These are phyloP conservation scores for Epinephelus lanceolatus DNA, from an alignment of 2,113 vertebrate species.

Conservation along the genomic window DNA sequence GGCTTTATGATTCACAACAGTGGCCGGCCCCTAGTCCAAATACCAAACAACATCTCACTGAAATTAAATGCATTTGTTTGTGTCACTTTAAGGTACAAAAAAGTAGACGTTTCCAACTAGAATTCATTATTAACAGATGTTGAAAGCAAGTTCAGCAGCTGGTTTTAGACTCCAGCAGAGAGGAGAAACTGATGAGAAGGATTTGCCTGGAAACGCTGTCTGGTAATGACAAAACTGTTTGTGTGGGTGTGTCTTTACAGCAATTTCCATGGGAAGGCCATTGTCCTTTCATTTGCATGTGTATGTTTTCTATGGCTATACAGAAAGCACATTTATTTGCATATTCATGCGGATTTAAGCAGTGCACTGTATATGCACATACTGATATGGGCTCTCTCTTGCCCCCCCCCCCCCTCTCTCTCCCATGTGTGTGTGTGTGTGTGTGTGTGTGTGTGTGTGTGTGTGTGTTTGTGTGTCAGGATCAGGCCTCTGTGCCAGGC, in stretches of 20 bases:
- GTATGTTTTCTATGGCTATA: not conserved
- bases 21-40: conserved; percentile 50
- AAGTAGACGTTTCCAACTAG: conserved; percentile 16
- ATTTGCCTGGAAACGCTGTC: conserved; percentile 19
- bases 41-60: conserved; percentile 47
- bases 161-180: conserved; percentile 24
- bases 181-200: conserved; percentile 8
- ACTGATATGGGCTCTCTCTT: not conserved
- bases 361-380: conserved; percentile 6
- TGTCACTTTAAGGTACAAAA: conserved; percentile 30
- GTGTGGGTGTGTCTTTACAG: not conserved
- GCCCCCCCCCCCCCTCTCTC: too few relatives aligned
- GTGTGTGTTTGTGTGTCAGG: not conserved
- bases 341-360: conserved; percentile 26
- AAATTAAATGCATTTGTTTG: conserved; percentile 67
- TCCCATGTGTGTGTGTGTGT: not conserved
- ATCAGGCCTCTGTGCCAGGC: conserved; percentile 40
- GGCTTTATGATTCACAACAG: conserved; percentile 57
- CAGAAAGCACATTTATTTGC: not conserved
- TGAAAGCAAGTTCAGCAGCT: conserved; percentile 41
- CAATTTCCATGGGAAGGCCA: not conserved
- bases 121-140: conserved; percentile 48
- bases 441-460: not conserved
- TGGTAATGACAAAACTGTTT: not conserved
- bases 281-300: not conserved